Base-by-base conservation (phyloP, 2,888 invertebrate genomes). In the Imbricaverruca yamaguchii region DNA sequence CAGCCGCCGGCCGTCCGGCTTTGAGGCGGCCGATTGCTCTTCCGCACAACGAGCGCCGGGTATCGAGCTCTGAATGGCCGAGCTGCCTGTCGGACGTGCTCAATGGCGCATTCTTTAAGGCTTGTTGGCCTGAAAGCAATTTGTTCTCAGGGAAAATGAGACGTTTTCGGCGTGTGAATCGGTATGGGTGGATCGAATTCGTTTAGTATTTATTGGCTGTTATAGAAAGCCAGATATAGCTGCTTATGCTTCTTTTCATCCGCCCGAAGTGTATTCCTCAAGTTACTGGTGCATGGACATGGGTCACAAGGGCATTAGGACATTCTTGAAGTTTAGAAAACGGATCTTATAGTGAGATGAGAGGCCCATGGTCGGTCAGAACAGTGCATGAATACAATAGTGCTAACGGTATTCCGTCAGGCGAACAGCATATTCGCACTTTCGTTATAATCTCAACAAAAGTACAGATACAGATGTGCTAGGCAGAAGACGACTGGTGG, bases 121-220 rank as follows among this genome's bases (percentile, higher is more conserved):
- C 69, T 39, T 69, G 69, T 69, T 69, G 39, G 39, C 39, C 13
- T 69, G 69, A 69, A 69, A 69, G 69, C 25, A 69, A 69, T 69
- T 69, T 69, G 69, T 69, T 69, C 69, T 69, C 69, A 69, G 69
- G 69, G 39, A 69, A 69, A 69, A 69, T 69, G 69, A 69, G 69
- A 69, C 69, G 39, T 69, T 39, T 39, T 69, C 69, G 69, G 39
- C 12, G 15, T 13, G 15, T 69, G 69, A 69, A 23, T 69, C 25
- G 15, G 25, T 15, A 69, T 69, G 39, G 63, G 67, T 15, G 15
- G 69, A 69, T 69, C 69, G 39, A 69, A 69, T 69, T 69, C 69
- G 69, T 69, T 69, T 25, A 69, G 25, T 69, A 69, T 69, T 69
- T 69, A 69, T 69, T 69, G 69, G 69, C 23, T 69, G 23, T 69